Conservation (phyloP, 1,140 invertebrate species). For the Cyclina sinensis region DNA sequence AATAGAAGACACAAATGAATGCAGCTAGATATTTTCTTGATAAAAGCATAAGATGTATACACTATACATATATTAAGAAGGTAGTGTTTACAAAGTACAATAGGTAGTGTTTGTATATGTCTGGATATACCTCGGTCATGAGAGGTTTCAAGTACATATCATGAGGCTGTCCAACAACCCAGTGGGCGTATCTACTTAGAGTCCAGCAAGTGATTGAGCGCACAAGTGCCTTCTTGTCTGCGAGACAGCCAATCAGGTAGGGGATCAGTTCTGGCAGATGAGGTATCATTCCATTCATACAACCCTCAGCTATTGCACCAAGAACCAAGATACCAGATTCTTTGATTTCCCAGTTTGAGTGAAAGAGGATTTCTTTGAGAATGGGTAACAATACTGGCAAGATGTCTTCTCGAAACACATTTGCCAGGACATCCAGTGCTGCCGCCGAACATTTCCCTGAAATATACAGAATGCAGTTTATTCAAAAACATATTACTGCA, state of each 20-base stretch:
- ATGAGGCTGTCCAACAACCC: conserved; percentile 98
- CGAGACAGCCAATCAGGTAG: conserved; percentile 96
- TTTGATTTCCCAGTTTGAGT: conserved; percentile 98
- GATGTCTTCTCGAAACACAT: conserved; percentile 98
- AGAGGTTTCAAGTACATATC: conserved; percentile 97
- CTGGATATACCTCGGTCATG: conserved; percentile 94
- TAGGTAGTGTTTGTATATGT: too few relatives aligned
- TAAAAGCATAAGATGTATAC: too few relatives aligned
- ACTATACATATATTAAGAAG: too few relatives aligned
- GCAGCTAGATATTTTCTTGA: too few relatives aligned
- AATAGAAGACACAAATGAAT: too few relatives aligned
- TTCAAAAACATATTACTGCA: too few relatives aligned
- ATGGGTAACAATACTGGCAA: conserved; percentile 98
- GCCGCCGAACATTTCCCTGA: conserved; percentile 98
- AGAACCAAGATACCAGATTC: conserved; percentile 98
- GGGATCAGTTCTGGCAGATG: conserved; percentile 98
- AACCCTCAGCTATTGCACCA: conserved; percentile 99
- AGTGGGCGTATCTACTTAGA: conserved; percentile 98
- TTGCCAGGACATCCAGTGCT: conserved; percentile 98
- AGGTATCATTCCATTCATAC: conserved; percentile 98
- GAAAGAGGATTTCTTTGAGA: conserved; percentile 98
- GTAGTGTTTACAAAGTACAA: too few relatives aligned
- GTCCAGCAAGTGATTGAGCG: conserved; percentile 99
- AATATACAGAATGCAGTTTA: background rate
- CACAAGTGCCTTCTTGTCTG: conserved; percentile 98